These are phyloP conservation scores for Dryomyza anilis DNA, from an alignment of 2,888 invertebrate genomes.

Conservation along the genomic window DNA sequence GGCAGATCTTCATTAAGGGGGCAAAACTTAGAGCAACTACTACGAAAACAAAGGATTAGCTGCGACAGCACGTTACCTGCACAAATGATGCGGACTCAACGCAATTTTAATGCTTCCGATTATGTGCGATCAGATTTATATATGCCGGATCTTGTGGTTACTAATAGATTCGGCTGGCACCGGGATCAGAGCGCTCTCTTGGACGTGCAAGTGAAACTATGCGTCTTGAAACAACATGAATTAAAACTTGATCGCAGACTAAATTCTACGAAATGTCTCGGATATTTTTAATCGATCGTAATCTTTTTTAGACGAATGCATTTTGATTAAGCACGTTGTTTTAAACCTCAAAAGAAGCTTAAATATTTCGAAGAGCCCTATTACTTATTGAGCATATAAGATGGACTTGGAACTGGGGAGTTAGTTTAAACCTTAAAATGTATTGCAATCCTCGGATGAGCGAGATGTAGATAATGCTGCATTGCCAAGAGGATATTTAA, in stretches of 20 bases:
- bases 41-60: slow-evolving; percentile 42
- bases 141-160: background rate
- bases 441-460: too few species aligned
- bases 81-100: too few species aligned
- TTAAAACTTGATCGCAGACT: background rate
- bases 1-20: slow-evolving; percentile 28
- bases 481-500: too few species aligned
- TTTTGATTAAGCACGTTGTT: too few species aligned
- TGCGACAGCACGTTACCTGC: background rate
- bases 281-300: too few species aligned
- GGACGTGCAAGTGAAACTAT: background rate
- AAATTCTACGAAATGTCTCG: background rate
- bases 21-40: slow-evolving; percentile 33
- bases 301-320: too few species aligned
- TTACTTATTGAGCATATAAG: too few species aligned
- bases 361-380: too few species aligned
- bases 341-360: too few species aligned
- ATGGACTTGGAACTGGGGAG: too few species aligned
- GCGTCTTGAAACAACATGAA: background rate
- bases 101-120: background rate
- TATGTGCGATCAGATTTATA: background rate
- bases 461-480: too few species aligned
- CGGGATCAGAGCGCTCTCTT: background rate
- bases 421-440: too few species aligned
- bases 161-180: slow-evolving; percentile 1